Conservation (phyloP, 2,797 vertebrate genomes). For the Spea hammondii region DNA sequence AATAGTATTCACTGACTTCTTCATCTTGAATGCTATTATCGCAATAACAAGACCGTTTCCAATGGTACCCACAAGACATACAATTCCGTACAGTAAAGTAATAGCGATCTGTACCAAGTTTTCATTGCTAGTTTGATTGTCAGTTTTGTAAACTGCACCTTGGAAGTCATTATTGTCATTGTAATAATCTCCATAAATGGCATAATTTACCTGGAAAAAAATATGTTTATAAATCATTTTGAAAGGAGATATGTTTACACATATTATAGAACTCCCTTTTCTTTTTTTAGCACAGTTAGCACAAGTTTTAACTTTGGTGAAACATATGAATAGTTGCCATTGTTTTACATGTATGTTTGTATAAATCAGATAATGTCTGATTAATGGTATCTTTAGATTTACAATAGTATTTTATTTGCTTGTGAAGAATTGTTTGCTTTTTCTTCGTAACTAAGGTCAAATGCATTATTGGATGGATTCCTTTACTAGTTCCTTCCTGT, state of each 20-base stretch:
- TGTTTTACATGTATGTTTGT: not conserved
- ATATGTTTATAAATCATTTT: not conserved
- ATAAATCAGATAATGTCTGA: not conserved
- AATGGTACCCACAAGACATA: slow-evolving; percentile 79
- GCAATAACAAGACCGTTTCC: slow-evolving; percentile 87
- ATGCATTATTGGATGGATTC: not conserved
- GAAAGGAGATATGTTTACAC: not conserved
- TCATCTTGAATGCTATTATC: slow-evolving; percentile 85
- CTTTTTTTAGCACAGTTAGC: too few relatives aligned
- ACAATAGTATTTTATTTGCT: not conserved
- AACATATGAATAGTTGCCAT: not conserved
- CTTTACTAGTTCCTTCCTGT: not conserved
- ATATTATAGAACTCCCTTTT: too few relatives aligned
- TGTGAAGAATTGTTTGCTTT: not conserved
- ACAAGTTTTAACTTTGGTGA: not conserved
- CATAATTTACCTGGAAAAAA: slow-evolving; percentile 24
- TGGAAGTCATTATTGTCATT: not conserved
- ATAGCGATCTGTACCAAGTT: slow-evolving; percentile 57
- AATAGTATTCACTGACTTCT: slow-evolving; percentile 82
- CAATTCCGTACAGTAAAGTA: slow-evolving; percentile 65
- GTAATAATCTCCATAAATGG: not conserved
- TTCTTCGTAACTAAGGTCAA: not conserved
- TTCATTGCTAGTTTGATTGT: not conserved
- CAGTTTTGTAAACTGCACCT: not conserved
- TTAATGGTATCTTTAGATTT: not conserved